Percentiles rank a stretch among this genome's conserved stretches.
These are phyloP conservation scores for Myotis lucifugus DNA, from an alignment of 2,113 vertebrate genomes.

Conservation along the genomic window DNA sequence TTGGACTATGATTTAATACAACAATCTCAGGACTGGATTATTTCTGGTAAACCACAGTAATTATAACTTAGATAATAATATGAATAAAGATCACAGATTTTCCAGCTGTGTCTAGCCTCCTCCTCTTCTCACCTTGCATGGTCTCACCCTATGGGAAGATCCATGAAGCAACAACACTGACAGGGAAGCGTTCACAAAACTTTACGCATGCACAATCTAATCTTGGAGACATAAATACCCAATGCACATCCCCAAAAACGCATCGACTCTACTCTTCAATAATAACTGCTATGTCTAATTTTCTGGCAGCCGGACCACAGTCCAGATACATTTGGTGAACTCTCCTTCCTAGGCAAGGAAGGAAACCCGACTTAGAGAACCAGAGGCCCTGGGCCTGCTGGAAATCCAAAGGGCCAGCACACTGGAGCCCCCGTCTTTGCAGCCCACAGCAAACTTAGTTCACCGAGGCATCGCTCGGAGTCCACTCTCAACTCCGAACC, in stretches of 20 bases:
- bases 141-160: neutral
- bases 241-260: neutral
- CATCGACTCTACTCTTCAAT: neutral
- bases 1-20: neutral
- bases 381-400: conserved; percentile 44
- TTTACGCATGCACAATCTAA: neutral
- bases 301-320: neutral
- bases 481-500: neutral
- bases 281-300: neutral
- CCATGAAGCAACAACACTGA: neutral
- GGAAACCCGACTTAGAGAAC: neutral
- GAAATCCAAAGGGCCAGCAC: neutral
- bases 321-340: neutral
- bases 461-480: neutral
- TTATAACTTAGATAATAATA: neutral
- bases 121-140: neutral
- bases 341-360: neutral
- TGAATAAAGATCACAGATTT: neutral
- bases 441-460: neutral
- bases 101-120: neutral
- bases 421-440: neutral
- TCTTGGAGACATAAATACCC: neutral
- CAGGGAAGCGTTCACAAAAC: neutral
- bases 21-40: neutral
- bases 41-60: neutral